Conservation (phyloP, 2,797 vertebrate genomes). For the Heterohyrax brucei region DNA sequence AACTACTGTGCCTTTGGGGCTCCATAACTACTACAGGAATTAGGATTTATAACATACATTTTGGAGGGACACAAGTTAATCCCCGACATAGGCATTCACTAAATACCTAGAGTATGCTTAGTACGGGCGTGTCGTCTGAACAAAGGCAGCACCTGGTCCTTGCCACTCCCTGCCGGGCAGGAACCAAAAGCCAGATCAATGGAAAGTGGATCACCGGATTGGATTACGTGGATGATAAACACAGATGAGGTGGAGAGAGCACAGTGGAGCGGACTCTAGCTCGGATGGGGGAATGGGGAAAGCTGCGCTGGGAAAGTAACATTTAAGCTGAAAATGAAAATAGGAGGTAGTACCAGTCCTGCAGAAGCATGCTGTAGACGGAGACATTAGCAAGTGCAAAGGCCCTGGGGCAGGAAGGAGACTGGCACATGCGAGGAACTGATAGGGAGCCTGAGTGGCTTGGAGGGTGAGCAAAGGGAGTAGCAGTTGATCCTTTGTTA, state of each 20-base stretch:
- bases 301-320: background rate
- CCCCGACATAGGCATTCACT: background rate
- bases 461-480: background rate
- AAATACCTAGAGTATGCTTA: background rate
- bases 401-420: background rate
- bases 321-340: background rate
- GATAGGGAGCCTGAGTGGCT: no score
- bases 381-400: background rate
- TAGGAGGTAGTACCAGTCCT: background rate
- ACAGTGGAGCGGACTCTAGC: background rate
- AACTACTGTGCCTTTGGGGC: no score
- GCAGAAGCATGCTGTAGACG: background rate
- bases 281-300: background rate
- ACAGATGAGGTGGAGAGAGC: background rate
- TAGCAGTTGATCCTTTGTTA: background rate
- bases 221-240: background rate
- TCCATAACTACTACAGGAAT: no score
- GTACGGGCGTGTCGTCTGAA: background rate
- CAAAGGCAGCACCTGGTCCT: background rate
- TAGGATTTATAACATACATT: no score
- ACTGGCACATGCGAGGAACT: rapidly evolving
- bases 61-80: no score
- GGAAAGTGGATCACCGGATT: background rate
- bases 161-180: background rate
- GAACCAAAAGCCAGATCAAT: background rate